Base-by-base conservation (phyloP, 2,888 invertebrate species). In the Beris morrisii region DNA sequence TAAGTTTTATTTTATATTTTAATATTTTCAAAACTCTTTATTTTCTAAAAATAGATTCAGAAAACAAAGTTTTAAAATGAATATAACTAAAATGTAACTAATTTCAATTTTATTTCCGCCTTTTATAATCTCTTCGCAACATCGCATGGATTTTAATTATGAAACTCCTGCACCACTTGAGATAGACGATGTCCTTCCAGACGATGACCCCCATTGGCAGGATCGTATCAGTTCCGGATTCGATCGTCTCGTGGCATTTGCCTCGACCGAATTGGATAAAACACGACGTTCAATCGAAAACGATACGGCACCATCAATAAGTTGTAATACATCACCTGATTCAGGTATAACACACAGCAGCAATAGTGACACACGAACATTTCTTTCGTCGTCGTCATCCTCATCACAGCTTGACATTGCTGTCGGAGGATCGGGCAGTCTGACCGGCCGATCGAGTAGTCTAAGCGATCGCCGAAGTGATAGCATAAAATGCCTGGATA, bases 191-290 rank as follows among this genome's bases (percentile, higher is more conserved):
- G 79, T 79, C 58, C 79, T 79, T 65, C 88, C 88, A 73, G 90
- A 88, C 72, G 90, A 90, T 78, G 90, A 91, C 80, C 88, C 90
- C 73, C 92, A 93, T 80, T 95, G 95, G 95, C 93, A 95, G 80
- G 92, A 94, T 80, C 90, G 93, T 73, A 93, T 95, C 74, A 93
- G 92, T 78, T 93, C 92, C 73, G 93, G 94, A 64, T 96, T 97
- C 83, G 96, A 96, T 82, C 90, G 94, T 72, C 84, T 96, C 74
- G 93, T 96, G 72, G 95, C 94, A 68, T 93, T 95, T 78, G 95
- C 95, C 57, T 93, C 95, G 48, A 94, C 93, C 13, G 95, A 95
- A 76, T 84, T 95, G 78, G 94, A 93, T 81, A 88, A 93, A 76
- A 86, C 93, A 67, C 86, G 92, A 69, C 85, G 92, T 69, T 92